Evolutionary conservation across 2,113 vertebrate species (phyloP).

Genomic region (Corvus cornix): DNA sequence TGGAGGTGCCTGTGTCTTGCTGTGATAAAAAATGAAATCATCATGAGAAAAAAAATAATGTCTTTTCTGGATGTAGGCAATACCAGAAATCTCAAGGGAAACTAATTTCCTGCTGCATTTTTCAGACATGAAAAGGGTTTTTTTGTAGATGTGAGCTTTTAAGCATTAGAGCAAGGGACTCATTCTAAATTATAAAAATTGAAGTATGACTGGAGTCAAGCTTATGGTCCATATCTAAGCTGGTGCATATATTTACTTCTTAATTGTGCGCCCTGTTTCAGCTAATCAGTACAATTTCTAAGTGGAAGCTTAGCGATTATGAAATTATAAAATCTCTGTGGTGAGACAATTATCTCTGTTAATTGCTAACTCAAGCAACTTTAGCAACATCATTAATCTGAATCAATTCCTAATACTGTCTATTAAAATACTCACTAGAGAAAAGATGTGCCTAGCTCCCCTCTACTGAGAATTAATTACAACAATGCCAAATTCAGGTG

Average conservation of each 20-base stretch:
- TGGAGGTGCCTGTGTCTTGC: not conserved
- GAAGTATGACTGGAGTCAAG: not conserved
- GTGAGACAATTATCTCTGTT: conserved; percentile 60
- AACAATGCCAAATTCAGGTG: not conserved
- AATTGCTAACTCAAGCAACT: conserved; percentile 68
- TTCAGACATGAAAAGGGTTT: not conserved
- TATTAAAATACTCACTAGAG: conserved; percentile 53
- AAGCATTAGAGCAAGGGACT: not conserved
- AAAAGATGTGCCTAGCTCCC: not conserved
- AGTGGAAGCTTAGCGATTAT: conserved; percentile 29
- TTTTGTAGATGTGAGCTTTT: not conserved
- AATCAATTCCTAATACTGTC: conserved; percentile 56
- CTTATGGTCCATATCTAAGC: not conserved
- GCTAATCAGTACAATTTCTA: conserved; percentile 23
- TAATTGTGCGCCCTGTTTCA: conserved; percentile 21
- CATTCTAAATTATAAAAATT: not conserved
- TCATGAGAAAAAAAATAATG: not conserved
- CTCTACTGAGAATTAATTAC: conserved; percentile 26
- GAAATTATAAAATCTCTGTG: conserved; percentile 49
- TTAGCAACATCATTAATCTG: conserved; percentile 66
- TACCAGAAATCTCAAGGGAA: not conserved
- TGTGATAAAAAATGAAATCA: not conserved
- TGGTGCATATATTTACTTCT: not conserved
- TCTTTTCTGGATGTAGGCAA: not conserved
- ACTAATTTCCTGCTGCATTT: not conserved